These are phyloP conservation scores for Halcyon malimbica DNA, from an alignment of 2,113 vertebrate species.

Conservation along the genomic window DNA sequence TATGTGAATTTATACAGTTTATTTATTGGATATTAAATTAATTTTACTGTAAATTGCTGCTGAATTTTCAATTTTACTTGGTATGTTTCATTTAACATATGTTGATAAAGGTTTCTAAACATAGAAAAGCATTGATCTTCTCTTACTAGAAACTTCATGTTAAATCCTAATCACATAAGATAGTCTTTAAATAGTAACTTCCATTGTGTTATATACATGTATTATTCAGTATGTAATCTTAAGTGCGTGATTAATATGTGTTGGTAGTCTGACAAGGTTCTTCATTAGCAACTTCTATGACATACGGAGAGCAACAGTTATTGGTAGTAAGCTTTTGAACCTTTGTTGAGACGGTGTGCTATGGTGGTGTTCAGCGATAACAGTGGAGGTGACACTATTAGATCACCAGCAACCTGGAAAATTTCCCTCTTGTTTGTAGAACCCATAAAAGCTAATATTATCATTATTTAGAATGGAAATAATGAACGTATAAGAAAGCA, in stretches of 20 bases:
- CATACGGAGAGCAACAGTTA: rapidly evolving
- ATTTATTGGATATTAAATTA: background rate
- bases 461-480: background rate
- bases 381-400: background rate
- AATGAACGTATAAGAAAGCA: background rate
- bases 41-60: background rate
- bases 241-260: background rate
- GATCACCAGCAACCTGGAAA: background rate
- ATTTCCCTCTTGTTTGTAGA: background rate
- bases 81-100: background rate
- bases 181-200: background rate
- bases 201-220: background rate
- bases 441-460: background rate
- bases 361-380: background rate
- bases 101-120: background rate
- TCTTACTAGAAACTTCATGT: background rate
- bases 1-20: background rate
- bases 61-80: background rate
- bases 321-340: background rate
- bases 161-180: background rate
- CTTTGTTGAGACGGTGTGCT: background rate
- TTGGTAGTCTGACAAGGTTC: background rate
- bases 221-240: background rate
- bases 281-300: background rate
- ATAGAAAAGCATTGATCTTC: background rate